Evolutionary conservation across 2,888 invertebrate species (phyloP).

Genomic region (Acleris emargana): DNA sequence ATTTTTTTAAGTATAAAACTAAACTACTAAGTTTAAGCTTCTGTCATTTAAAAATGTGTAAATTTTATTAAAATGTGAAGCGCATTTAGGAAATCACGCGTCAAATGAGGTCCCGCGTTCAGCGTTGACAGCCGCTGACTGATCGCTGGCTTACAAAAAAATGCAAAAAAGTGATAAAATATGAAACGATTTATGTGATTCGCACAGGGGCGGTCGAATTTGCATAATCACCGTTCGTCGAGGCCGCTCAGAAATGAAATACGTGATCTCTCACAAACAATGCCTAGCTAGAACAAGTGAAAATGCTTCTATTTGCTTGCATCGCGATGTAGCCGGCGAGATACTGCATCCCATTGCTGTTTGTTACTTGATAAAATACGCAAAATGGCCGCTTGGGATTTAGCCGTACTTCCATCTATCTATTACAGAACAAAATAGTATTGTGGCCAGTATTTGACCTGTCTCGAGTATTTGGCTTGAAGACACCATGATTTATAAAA

Average conservation of each 20-base stretch:
- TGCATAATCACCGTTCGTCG: slow-evolving; percentile 71
- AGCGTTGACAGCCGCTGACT: slow-evolving; percentile 58
- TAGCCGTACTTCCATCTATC: slow-evolving; percentile 21
- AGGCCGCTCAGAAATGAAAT: slow-evolving; percentile 65
- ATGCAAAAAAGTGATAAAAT: slow-evolving; percentile 74
- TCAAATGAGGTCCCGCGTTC: slow-evolving; percentile 58
- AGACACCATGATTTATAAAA: no score
- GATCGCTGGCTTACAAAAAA: slow-evolving; percentile 68
- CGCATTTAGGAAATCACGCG: slow-evolving; percentile 54
- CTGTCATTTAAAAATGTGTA: background rate
- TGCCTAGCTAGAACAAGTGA: slow-evolving; percentile 50
- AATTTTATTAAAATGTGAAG: slow-evolving; percentile 13
- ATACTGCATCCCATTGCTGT: slow-evolving; percentile 25
- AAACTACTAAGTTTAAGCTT: no score
- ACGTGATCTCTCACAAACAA: slow-evolving; percentile 65
- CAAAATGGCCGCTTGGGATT: slow-evolving; percentile 17
- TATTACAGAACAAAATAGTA: slow-evolving; percentile 19
- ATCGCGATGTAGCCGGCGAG: slow-evolving; percentile 19
- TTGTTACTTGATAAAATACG: slow-evolving; percentile 32
- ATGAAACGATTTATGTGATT: slow-evolving; percentile 76
- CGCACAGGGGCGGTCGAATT: slow-evolving; percentile 62
- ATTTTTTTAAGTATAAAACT: no score
- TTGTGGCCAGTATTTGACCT: no score
- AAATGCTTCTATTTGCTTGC: slow-evolving; percentile 34
- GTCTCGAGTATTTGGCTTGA: no score